These are phyloP conservation scores for Idaea aversata DNA, from an alignment of 2,888 invertebrate genomes.

Conservation along the genomic window DNA sequence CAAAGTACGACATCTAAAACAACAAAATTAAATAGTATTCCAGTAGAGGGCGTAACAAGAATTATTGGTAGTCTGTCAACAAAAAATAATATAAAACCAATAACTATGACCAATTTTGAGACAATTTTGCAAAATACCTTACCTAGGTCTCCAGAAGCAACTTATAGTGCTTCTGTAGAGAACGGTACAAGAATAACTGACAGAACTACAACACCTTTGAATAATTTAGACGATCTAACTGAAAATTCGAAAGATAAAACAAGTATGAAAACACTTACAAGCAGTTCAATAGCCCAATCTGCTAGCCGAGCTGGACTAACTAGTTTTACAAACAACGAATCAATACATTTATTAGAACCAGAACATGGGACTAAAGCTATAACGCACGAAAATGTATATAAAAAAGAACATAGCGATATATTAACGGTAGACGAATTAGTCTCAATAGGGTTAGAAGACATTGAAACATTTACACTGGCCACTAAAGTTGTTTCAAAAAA, in stretches of 20 bases:
- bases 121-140: too few species aligned
- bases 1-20: too few species aligned
- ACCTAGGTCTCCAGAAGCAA: too few species aligned
- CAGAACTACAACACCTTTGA: too few species aligned
- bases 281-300: background rate
- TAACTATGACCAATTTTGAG: too few species aligned
- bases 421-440: background rate
- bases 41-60: too few species aligned
- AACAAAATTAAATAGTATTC: too few species aligned
- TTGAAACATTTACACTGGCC: background rate
- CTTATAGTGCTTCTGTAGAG: too few species aligned
- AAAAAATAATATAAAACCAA: too few species aligned
- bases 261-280: background rate
- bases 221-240: background rate
- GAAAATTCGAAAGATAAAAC: background rate
- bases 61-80: too few species aligned
- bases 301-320: background rate
- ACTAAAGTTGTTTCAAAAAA: background rate
- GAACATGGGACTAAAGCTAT: background rate
- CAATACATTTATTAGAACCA: too few species aligned
- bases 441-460: background rate
- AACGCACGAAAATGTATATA: background rate
- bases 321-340: background rate
- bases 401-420: background rate
- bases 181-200: too few species aligned